A percentile compares a stretch with the other conserved stretches of the same genome.
phyloP scores from a whole-genome alignment of 1,140 invertebrate species.

The Bombus cullumanus region DNA sequence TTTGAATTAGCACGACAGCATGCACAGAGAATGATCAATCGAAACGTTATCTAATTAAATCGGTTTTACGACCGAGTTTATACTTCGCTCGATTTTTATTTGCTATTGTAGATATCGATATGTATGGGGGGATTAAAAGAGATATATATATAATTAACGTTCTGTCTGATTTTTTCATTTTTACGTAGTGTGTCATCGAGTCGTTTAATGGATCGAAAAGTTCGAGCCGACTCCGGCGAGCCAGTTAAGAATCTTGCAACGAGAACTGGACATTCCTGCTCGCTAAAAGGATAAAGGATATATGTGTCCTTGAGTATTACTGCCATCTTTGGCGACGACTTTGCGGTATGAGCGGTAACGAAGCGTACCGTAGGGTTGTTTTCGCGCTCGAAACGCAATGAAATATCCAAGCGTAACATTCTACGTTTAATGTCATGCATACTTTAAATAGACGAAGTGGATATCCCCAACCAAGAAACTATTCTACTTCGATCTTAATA shows the following conservation, averaged over 20 bases:
- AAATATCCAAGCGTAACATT: conserved; percentile 1
- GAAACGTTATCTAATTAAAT: background rate
- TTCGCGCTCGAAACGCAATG: conserved; percentile 6
- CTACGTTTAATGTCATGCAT: background rate
- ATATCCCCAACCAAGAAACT: background rate
- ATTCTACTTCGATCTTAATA: background rate
- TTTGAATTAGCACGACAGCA: no score
- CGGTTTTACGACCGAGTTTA: background rate
- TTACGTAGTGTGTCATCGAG: background rate
- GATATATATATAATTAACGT: background rate
- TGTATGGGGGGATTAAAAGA: background rate
- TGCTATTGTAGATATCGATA: background rate
- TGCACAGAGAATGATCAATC: background rate
- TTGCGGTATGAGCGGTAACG: conserved; percentile 54
- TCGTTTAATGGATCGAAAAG: conserved; percentile 56
- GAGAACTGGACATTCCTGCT: conserved; percentile 60
- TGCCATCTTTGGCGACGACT: conserved; percentile 61
- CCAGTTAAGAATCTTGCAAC: conserved; percentile 55
- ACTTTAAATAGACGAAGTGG: background rate
- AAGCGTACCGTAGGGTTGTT: conserved; percentile 51
- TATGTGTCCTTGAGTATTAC: conserved; percentile 64
- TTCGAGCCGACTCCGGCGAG: conserved; percentile 24
- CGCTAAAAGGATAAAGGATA: conserved; percentile 68
- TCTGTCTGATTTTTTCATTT: background rate
- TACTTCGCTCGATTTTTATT: background rate